Percentiles rank a stretch among this genome's conserved stretches.
Conservation (phyloP, 1,140 invertebrate genomes). For the Drosophila malerkotliana region DNA sequence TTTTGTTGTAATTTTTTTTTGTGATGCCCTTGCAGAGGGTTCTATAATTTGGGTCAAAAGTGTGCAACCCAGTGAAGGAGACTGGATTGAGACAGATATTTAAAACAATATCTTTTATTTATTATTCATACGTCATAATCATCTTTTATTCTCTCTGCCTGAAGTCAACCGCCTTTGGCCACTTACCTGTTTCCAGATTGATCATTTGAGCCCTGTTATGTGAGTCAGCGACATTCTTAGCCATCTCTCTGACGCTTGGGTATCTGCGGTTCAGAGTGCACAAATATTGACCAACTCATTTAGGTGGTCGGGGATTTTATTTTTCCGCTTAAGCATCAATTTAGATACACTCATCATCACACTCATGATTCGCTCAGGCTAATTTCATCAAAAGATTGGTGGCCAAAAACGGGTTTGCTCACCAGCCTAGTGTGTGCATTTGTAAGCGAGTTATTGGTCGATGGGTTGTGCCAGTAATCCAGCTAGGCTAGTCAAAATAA, state of each 20-base stretch:
- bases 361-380: neutral
- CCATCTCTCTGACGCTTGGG: neutral
- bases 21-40: too few species aligned
- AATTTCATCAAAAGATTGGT: constrained; percentile 35
- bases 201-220: constrained; percentile 34
- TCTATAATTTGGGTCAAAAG: too few species aligned
- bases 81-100: too few species aligned
- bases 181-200: constrained; percentile 48
- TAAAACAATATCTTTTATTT: too few species aligned
- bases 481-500: constrained; percentile 44
- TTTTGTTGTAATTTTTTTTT: too few species aligned
- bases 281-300: constrained; percentile 69
- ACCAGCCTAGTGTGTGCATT: neutral
- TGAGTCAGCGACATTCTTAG: constrained; percentile 55
- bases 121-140: neutral
- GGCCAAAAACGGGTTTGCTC: constrained; percentile 20
- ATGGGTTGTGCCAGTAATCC: constrained; percentile 38
- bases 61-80: too few species aligned
- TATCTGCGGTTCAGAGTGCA: constrained; percentile 52
- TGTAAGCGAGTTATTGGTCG: constrained; percentile 13
- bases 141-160: neutral
- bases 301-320: constrained; percentile 34
- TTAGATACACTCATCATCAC: constrained; percentile 34
- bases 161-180: constrained; percentile 6
- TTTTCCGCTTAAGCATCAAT: constrained; percentile 34